Evolutionary conservation across 2,888 invertebrate genomes (phyloP).

Genomic region (Atrina japonica): DNA sequence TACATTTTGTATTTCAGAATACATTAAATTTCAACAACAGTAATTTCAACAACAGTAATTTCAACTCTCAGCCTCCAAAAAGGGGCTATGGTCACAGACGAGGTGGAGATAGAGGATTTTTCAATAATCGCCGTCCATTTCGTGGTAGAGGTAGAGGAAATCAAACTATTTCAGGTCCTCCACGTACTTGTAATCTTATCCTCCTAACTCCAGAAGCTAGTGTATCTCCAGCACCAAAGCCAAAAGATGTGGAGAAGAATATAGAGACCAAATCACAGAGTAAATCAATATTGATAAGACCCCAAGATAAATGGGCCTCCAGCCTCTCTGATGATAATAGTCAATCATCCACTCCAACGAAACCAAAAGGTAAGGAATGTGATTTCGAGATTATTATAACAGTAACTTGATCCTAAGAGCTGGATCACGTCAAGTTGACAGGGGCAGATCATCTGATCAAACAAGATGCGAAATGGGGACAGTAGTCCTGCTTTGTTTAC

Average conservation of each 20-base stretch:
- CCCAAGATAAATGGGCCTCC: conserved; percentile 71
- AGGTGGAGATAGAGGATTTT: conserved; percentile 32
- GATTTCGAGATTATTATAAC: no score
- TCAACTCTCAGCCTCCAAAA: no score
- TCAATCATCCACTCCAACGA: conserved; percentile 46
- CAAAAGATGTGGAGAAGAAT: background rate
- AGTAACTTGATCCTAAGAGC: no score
- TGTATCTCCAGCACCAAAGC: conserved; percentile 4
- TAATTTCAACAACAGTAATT: no score
- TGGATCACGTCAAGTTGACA: no score
- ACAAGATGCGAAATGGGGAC: no score
- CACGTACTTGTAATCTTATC: conserved; percentile 37
- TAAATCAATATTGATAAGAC: conserved; percentile 54
- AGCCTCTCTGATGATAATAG: conserved; percentile 51
- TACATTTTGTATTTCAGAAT: no score
- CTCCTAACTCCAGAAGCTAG: conserved; percentile 27
- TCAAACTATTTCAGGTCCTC: conserved; percentile 12
- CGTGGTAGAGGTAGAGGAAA: conserved; percentile 31
- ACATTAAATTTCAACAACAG: no score
- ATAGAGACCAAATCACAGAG: background rate
- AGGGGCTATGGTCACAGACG: conserved; percentile 16
- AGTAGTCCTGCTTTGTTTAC: no score
- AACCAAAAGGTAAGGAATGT: conserved; percentile 53
- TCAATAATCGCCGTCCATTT: conserved; percentile 14
- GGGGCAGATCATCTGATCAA: no score